Conservation (phyloP, 2,888 invertebrate species). For the Meta bourneti region DNA sequence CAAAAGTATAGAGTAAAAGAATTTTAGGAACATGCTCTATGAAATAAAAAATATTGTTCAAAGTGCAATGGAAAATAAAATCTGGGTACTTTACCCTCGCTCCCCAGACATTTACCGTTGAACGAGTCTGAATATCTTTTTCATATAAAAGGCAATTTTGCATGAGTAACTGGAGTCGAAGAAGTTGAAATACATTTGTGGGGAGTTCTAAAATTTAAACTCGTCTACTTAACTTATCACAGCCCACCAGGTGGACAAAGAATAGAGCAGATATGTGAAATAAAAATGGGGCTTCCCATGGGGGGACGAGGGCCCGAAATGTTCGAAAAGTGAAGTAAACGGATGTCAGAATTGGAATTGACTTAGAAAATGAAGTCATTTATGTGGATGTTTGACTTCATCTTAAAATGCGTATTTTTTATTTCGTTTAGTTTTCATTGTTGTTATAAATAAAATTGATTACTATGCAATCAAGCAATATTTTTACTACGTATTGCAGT, state of each 20-base stretch:
- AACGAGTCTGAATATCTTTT: constrained; percentile 48
- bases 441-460: too few species aligned
- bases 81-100: constrained; percentile 18
- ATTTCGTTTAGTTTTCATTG: too few species aligned
- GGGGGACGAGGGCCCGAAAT: too few species aligned
- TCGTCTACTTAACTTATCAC: constrained; percentile 59
- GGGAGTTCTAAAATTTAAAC: constrained; percentile 48
- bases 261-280: background rate
- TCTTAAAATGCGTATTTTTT: too few species aligned
- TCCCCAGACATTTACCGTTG: constrained; percentile 17
- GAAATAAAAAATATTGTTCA: background rate
- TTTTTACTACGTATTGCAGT: too few species aligned
- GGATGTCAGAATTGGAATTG: too few species aligned
- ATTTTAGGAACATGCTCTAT: constrained; percentile 25
- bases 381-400: too few species aligned
- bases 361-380: too few species aligned
- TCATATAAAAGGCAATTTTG: constrained; percentile 38
- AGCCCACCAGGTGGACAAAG: constrained; percentile 33
- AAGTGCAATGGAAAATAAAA: constrained; percentile 41
- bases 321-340: too few species aligned
- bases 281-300: constrained; percentile 14
- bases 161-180: constrained; percentile 58
- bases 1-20: constrained; percentile 3
- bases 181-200: constrained; percentile 17
- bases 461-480: too few species aligned